Conservation (phyloP, 2,888 invertebrate species). For the Nemotelus nigrinus region DNA sequence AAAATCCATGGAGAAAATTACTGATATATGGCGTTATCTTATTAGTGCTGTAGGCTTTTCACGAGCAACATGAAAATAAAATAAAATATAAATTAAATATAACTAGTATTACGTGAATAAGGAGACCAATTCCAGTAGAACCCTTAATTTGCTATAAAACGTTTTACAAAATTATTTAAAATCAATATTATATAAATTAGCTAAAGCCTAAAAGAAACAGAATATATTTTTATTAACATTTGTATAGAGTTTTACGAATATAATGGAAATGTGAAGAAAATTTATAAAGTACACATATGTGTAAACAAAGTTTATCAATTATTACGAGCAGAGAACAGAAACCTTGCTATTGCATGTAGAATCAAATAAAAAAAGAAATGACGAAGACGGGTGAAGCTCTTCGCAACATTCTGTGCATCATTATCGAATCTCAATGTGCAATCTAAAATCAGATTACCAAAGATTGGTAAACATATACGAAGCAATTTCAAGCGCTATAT, state of each 20-base stretch:
- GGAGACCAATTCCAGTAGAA: constrained; percentile 40
- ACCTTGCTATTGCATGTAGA: constrained; percentile 43
- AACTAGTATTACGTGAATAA: constrained; percentile 17
- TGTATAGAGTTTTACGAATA: constrained; percentile 41
- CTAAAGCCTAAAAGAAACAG: constrained; percentile 24
- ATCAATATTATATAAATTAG: constrained; percentile 13
- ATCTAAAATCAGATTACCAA: too few species aligned
- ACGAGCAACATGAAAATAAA: constrained; percentile 5
- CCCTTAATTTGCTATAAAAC: constrained; percentile 38
- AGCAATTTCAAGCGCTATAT: too few species aligned
- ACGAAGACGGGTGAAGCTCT: constrained; percentile 6
- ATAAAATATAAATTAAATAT: constrained; percentile 25
- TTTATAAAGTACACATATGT: constrained; percentile 13
- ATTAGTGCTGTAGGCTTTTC: constrained; percentile 33
- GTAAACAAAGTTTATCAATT: constrained; percentile 25
- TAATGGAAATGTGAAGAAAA: constrained; percentile 18
- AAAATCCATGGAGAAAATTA: not conserved
- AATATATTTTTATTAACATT: constrained; percentile 45
- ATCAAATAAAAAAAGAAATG: not conserved
- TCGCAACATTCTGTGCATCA: not conserved
- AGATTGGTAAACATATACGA: too few species aligned
- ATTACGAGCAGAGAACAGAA: constrained; percentile 23
- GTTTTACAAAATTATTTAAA: constrained; percentile 39
- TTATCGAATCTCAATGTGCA: too few species aligned
- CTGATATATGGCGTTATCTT: constrained; percentile 1